A percentile compares a stretch with the other conserved stretches of the same genome.
Evolutionary conservation across 1,140 invertebrate species (phyloP).

Genomic region (Brachystomella parvula): DNA sequence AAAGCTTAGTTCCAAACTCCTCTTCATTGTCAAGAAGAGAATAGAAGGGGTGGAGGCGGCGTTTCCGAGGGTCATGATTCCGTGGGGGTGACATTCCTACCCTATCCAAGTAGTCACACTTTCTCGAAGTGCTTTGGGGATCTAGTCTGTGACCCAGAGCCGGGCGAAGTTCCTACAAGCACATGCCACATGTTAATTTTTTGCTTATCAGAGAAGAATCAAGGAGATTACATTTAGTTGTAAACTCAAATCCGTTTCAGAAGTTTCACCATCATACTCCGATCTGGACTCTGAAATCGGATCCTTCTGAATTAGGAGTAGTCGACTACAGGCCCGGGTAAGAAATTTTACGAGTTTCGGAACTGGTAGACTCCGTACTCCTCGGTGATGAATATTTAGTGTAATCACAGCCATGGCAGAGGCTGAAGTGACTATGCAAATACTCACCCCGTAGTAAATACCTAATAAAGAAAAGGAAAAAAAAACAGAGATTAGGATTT

Average conservation of each 20-base stretch:
- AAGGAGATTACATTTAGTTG: background rate
- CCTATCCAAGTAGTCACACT: conserved; percentile 35
- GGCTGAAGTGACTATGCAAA: conserved; percentile 80
- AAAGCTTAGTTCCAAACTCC: conserved; percentile 44
- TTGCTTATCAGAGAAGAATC: background rate
- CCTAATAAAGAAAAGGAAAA: conserved; percentile 55
- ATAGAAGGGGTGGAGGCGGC: background rate
- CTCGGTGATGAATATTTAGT: conserved; percentile 48
- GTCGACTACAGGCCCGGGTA: background rate
- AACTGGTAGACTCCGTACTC: conserved; percentile 32
- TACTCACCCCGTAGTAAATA: conserved; percentile 84
- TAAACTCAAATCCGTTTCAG: conserved; percentile 26
- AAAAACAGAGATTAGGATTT: too few species aligned
- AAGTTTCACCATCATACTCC: conserved; percentile 20
- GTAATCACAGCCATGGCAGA: conserved; percentile 76
- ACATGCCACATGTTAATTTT: conserved; percentile 2
- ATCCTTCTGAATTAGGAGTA: conserved; percentile 27
- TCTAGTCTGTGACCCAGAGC: conserved; percentile 24
- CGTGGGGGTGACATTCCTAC: conserved; percentile 40
- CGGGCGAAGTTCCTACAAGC: conserved; percentile 24
- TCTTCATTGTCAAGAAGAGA: background rate
- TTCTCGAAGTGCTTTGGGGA: conserved; percentile 24
- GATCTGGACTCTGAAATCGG: conserved; percentile 2
- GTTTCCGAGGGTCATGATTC: conserved; percentile 21
- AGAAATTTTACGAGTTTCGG: conserved; percentile 26